A percentile compares a stretch with the other conserved stretches of the same genome.
Evolutionary conservation across 1,140 invertebrate genomes (phyloP).

Genomic region (Pogonomyrmex barbatus): DNA sequence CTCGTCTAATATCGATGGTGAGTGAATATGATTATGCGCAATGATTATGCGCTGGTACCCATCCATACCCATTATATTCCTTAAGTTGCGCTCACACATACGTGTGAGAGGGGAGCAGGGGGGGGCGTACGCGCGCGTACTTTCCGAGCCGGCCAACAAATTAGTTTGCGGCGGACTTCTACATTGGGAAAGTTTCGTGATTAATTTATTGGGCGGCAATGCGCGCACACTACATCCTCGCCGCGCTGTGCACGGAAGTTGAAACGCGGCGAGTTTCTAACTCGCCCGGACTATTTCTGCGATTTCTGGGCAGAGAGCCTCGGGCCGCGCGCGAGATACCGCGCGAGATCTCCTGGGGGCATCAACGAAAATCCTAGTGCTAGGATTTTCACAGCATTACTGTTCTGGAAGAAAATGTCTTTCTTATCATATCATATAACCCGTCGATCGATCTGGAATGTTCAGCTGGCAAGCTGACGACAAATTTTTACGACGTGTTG

Average conservation of each 20-base stretch:
- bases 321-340: slow-evolving; percentile 16
- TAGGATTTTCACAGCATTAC: slow-evolving; percentile 28
- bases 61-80: slow-evolving; percentile 30
- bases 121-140: slow-evolving; percentile 14
- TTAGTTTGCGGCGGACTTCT: slow-evolving; percentile 48
- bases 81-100: not conserved
- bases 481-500: slow-evolving; percentile 32
- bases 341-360: not conserved
- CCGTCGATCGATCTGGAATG: not conserved
- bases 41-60: slow-evolving; percentile 59
- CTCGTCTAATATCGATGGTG: slow-evolving; percentile 87
- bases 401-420: slow-evolving; percentile 30
- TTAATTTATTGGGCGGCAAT: slow-evolving; percentile 53
- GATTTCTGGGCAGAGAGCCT: slow-evolving; percentile 29
- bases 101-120: not conserved
- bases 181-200: slow-evolving; percentile 48
- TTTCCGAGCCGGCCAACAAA: slow-evolving; percentile 65
- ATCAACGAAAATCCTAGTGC: slow-evolving; percentile 29
- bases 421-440: slow-evolving; percentile 28
- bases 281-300: slow-evolving; percentile 45
- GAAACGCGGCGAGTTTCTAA: slow-evolving; percentile 54
- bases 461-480: slow-evolving; percentile 16
- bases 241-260: slow-evolving; percentile 43
- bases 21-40: slow-evolving; percentile 78
- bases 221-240: not conserved